Percentiles rank a stretch among this genome's conserved stretches.
These are phyloP conservation scores for Beaufortia kweichowensis DNA, from an alignment of 2,113 vertebrate species.

Conservation along the genomic window DNA sequence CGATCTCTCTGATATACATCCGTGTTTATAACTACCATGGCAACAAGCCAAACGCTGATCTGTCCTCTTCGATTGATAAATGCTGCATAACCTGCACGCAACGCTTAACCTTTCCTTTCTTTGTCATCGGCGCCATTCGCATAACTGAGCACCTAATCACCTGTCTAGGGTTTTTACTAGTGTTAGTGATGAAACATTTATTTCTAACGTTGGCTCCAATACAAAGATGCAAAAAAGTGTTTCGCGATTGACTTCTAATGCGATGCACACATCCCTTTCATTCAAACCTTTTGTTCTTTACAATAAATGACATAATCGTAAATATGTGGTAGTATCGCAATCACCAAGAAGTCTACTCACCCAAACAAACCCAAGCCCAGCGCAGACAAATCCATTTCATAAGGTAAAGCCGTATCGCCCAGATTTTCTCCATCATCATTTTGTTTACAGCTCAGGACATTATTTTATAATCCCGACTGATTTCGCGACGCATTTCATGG, in stretches of 20 bases:
- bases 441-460: conserved; percentile 38
- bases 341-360: conserved; percentile 48
- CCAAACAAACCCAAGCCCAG: conserved; percentile 54
- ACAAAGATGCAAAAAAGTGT: neutral
- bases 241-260: neutral
- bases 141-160: neutral
- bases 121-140: conserved; percentile 28
- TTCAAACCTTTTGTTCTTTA: neutral
- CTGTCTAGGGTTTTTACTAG: neutral
- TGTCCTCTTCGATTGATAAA: neutral
- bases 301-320: neutral
- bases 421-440: conserved; percentile 50
- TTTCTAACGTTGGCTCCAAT: neutral
- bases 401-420: conserved; percentile 40
- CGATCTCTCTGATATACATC: neutral
- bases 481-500: conserved; percentile 26
- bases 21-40: conserved; percentile 32
- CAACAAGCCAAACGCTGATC: conserved; percentile 22
- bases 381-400: conserved; percentile 52
- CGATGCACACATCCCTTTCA: neutral
- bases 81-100: conserved; percentile 14
- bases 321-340: neutral
- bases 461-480: conserved; percentile 50
- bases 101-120: conserved; percentile 24
- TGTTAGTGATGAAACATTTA: neutral